Evolutionary conservation across 2,113 vertebrate genomes (phyloP), one percentile per base, ranked within the genome.

Genomic region (Lepus timidus): DNA sequence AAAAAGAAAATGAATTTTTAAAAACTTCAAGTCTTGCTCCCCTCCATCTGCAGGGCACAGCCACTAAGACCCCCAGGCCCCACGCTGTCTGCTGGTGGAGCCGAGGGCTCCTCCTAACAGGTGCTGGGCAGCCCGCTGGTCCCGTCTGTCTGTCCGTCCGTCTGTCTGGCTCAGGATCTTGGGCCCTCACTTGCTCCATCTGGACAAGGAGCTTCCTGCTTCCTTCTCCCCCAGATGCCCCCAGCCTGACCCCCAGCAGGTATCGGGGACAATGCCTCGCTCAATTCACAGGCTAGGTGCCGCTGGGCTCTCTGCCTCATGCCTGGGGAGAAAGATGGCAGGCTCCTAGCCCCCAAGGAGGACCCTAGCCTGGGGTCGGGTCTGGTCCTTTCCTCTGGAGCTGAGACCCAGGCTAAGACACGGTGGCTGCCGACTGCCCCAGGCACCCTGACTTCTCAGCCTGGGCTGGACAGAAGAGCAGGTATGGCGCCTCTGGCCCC

Each of bases 61-160:
- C 36, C 7, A 1, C 51, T 71, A n/a, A 23, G 73, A 68, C 9
- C 12, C 62, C 4, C 8, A 9, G 19, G 39, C 23, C 29, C 13
- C 16, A 11, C 27, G 74, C 19, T 14, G 22, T 75, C 44, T 39
- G 19, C 36, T 6, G 55, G 12, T 3, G 1, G 62, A 4, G 22
- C 5, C 0, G 0, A 11, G 9, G 20, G 80, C 8, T 36, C 58
- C 33, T 17, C 20, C 29, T 3, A 12, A 51, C 13, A n/a, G 44
- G 10, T 0, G 1, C 44, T 0, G 8, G 36, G 65, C 12, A 2
- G 1, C 33, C 23, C 25, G 23, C 9, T 8, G 17, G 16, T 61
- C 81, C n/a, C 52, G 7, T 23, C 20, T 75, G 33, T 17, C 33
- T 70, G 39, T 22, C n/a, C 52, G 7, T 23, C 20, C 70, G 33